A percentile compares a stretch with the other conserved stretches of the same genome.
These are phyloP conservation scores for Rhea americana DNA, from an alignment of 2,113 vertebrate species.

Conservation along the genomic window DNA sequence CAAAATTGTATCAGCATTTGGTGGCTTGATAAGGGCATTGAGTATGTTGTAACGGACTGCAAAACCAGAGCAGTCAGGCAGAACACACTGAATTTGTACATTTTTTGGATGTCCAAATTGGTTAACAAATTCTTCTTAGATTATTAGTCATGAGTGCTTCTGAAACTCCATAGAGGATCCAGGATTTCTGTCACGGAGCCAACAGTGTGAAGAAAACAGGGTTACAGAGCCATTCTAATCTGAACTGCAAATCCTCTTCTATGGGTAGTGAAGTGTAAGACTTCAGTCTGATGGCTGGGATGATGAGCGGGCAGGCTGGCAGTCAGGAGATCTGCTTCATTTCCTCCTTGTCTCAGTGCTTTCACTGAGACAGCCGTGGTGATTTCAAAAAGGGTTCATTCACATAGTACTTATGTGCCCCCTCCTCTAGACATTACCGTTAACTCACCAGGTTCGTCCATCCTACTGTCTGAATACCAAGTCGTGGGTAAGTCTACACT, in stretches of 20 bases:
- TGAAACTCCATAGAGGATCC: too few species aligned
- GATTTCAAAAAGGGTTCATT: not conserved
- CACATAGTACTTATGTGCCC: not conserved
- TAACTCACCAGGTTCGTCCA: not conserved
- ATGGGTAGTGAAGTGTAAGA: not conserved
- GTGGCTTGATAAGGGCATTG: too few species aligned
- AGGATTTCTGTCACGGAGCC: not conserved
- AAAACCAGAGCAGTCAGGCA: not conserved
- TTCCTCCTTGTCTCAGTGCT: not conserved
- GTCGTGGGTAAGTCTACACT: not conserved
- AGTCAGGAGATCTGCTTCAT: not conserved
- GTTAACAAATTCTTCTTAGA: not conserved
- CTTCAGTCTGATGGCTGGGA: not conserved
- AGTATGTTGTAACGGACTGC: not conserved
- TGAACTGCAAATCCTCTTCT: not conserved
- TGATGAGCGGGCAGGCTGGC: not conserved
- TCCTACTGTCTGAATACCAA: not conserved
- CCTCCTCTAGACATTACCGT: not conserved
- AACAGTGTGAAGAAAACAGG: not conserved
- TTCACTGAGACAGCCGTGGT: not conserved
- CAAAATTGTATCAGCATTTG: not conserved
- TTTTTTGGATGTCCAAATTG: not conserved
- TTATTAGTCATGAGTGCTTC: not conserved
- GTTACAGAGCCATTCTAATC: not conserved
- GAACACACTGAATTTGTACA: not conserved